Conservation (phyloP, 2,888 invertebrate species). For the Apotomis capreana region DNA sequence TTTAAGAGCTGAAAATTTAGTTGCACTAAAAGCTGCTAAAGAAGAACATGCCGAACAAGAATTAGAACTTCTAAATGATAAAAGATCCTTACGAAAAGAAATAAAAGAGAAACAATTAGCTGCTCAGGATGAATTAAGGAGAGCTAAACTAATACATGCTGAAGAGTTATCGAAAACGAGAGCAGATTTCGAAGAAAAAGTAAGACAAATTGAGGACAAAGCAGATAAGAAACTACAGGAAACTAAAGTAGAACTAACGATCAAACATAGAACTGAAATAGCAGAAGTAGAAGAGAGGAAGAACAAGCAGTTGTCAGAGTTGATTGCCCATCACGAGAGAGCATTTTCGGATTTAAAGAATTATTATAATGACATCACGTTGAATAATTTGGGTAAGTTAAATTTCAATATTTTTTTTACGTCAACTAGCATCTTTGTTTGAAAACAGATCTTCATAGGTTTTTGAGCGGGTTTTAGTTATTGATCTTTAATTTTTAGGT, state of each 20-base stretch:
- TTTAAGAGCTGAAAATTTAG: slow-evolving; percentile 92
- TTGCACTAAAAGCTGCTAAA: slow-evolving; percentile 91
- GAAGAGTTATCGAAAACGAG: slow-evolving; percentile 86
- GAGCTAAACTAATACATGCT: slow-evolving; percentile 89
- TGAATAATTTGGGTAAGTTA: slow-evolving; percentile 91
- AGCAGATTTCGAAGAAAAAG: slow-evolving; percentile 76
- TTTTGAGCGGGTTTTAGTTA: too few relatives aligned
- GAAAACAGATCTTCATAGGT: too few relatives aligned
- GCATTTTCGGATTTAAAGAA: slow-evolving; percentile 95
- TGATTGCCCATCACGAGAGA: slow-evolving; percentile 92
- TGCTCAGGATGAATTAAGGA: slow-evolving; percentile 88
- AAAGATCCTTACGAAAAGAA: slow-evolving; percentile 85
- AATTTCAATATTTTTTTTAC: neutral
- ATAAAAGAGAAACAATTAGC: slow-evolving; percentile 87
- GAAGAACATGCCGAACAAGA: slow-evolving; percentile 92
- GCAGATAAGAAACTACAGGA: slow-evolving; percentile 88
- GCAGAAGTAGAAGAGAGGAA: slow-evolving; percentile 96
- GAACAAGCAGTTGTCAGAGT: slow-evolving; percentile 91
- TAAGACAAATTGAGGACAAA: slow-evolving; percentile 82
- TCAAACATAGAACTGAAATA: slow-evolving; percentile 91
- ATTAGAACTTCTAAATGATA: slow-evolving; percentile 89
- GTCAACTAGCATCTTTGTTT: too few relatives aligned
- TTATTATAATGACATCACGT: slow-evolving; percentile 97
- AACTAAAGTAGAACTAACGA: slow-evolving; percentile 87
- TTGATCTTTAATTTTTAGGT: slow-evolving; percentile 52